These are phyloP conservation scores for Mus caroli DNA, from an alignment of 2,797 vertebrate genomes.

Conservation along the genomic window DNA sequence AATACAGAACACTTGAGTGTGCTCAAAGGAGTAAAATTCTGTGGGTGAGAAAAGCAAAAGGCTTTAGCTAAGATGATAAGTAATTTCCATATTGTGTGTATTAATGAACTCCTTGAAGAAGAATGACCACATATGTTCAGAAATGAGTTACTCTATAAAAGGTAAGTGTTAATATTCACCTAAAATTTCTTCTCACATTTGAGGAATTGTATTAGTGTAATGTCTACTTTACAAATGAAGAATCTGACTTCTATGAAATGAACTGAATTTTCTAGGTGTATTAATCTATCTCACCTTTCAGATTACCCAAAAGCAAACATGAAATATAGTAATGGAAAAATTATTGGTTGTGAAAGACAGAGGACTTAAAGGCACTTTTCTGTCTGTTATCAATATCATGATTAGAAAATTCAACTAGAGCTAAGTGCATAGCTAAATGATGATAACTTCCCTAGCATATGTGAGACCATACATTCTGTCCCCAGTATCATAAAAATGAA, in stretches of 20 bases:
- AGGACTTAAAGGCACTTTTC: background rate
- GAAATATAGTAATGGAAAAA: slow-evolving; percentile 13
- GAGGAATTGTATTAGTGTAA: background rate
- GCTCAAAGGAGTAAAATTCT: background rate
- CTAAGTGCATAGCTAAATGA: background rate
- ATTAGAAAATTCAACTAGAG: background rate
- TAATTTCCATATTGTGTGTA: background rate
- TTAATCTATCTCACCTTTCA: background rate
- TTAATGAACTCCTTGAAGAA: background rate
- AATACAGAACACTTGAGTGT: background rate
- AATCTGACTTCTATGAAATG: background rate
- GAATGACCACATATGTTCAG: background rate
- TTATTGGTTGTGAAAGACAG: background rate
- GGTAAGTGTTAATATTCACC: background rate
- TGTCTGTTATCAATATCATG: background rate
- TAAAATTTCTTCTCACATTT: background rate
- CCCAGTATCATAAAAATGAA: background rate
- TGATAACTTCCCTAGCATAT: background rate
- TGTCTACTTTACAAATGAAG: background rate
- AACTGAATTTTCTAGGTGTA: background rate
- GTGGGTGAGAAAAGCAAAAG: background rate
- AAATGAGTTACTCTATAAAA: background rate
- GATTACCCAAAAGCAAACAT: background rate
- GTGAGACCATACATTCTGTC: background rate
- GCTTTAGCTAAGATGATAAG: background rate